A percentile compares a stretch with the other conserved stretches of the same genome.
Conservation (phyloP, 2,797 vertebrate species). For the Apogon talboti region DNA sequence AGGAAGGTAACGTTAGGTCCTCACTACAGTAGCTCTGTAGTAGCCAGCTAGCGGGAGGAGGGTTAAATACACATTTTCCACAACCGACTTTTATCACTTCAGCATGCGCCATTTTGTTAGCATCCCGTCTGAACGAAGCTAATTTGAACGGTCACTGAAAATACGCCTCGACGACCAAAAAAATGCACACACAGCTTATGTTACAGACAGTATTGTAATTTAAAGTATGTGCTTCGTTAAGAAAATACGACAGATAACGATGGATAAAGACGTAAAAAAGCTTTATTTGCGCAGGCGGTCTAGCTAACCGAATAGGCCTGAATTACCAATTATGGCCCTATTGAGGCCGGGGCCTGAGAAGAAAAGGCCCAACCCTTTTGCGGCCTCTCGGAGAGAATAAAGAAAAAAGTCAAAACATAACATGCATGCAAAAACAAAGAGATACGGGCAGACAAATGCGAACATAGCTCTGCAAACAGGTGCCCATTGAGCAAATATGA, state of each 20-base stretch:
- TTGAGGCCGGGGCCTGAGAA: slow-evolving; percentile 74
- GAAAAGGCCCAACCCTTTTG: slow-evolving; percentile 78
- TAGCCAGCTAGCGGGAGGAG: slow-evolving; percentile 30
- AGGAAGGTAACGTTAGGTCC: background rate
- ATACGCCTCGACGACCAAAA: fast-evolving
- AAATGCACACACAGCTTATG: fast-evolving
- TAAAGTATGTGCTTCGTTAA: background rate
- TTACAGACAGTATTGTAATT: fast-evolving
- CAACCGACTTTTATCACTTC: slow-evolving; percentile 51
- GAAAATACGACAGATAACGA: background rate
- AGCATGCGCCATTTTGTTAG: slow-evolving; percentile 83
- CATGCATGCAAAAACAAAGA: slow-evolving; percentile 66
- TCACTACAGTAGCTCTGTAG: background rate
- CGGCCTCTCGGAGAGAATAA: slow-evolving; percentile 71
- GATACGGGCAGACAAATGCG: slow-evolving; percentile 26
- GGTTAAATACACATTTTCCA: slow-evolving; percentile 51
- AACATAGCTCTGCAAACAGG: slow-evolving; percentile 25
- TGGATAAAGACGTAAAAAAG: background rate
- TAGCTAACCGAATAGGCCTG: slow-evolving; percentile 66
- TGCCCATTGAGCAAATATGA: slow-evolving; percentile 23
- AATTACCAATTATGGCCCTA: slow-evolving; percentile 66
- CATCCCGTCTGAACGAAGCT: slow-evolving; percentile 53
- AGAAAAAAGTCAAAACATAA: slow-evolving; percentile 53
- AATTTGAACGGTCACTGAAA: slow-evolving; percentile 39
- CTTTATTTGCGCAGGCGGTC: slow-evolving; percentile 7